These are phyloP conservation scores for Caenorhabditis latens DNA, from an alignment of 1,140 invertebrate genomes.

Conservation along the genomic window DNA sequence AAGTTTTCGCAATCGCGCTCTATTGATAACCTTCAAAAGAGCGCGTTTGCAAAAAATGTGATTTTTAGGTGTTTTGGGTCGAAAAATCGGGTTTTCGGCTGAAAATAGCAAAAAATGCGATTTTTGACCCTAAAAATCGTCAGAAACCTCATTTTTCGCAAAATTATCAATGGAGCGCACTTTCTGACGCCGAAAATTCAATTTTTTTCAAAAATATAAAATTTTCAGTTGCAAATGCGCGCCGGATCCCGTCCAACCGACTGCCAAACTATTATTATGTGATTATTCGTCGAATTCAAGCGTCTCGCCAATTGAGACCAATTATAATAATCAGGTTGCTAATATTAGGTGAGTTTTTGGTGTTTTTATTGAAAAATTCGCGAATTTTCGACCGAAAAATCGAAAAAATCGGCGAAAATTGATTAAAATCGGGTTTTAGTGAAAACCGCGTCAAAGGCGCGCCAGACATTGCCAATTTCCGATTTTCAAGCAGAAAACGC, in stretches of 20 bases:
- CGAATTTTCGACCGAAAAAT: conserved; percentile 3
- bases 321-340: conserved; percentile 47
- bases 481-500: no score
- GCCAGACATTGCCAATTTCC: no score
- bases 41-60: no score
- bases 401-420: neutral
- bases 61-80: no score
- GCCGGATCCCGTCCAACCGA: conserved; percentile 31
- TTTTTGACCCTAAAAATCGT: no score
- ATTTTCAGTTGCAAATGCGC: conserved; percentile 43
- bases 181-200: neutral
- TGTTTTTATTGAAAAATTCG: neutral
- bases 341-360: conserved; percentile 38
- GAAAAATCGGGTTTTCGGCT: neutral
- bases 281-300: conserved; percentile 28
- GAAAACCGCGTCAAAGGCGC: neutral
- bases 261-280: conserved; percentile 38
- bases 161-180: neutral
- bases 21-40: no score
- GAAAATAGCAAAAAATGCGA: no score
- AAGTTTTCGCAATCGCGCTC: no score
- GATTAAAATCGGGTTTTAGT: neutral
- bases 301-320: neutral
- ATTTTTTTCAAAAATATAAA: neutral
- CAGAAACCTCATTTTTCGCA: neutral